Evolutionary conservation across 2,113 vertebrate species (phyloP).

Genomic region (Amphiprion ocellaris): DNA sequence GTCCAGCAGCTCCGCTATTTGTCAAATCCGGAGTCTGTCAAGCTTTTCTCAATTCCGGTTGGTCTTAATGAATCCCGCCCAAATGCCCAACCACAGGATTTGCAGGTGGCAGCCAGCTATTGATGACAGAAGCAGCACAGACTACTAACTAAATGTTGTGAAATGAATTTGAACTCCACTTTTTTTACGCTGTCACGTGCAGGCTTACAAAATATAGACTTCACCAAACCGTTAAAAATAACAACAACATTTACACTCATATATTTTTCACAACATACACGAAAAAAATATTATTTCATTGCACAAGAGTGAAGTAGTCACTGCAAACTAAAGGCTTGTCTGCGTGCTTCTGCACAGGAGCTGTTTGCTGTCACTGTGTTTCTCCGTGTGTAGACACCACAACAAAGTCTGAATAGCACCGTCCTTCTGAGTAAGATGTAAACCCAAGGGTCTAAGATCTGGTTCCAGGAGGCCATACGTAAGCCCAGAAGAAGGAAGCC

Average conservation of each 20-base stretch:
- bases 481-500: slow-evolving; percentile 82
- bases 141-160: slow-evolving; percentile 62
- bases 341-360: slow-evolving; percentile 33
- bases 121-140: slow-evolving; percentile 42
- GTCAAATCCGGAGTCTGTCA: slow-evolving; percentile 39
- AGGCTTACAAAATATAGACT: background rate
- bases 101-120: slow-evolving; percentile 38
- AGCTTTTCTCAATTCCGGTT: slow-evolving; percentile 38
- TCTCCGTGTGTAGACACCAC: slow-evolving; percentile 71
- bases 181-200: too few relatives aligned
- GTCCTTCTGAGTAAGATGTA: slow-evolving; percentile 90
- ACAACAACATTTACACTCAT: background rate
- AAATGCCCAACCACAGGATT: slow-evolving; percentile 8
- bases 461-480: slow-evolving; percentile 89
- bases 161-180: slow-evolving; percentile 34
- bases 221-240: background rate
- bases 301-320: background rate
- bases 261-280: background rate
- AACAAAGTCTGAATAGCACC: slow-evolving; percentile 83
- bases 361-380: slow-evolving; percentile 21
- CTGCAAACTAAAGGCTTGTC: slow-evolving; percentile 30
- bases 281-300: background rate
- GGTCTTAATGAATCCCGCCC: slow-evolving; percentile 38
- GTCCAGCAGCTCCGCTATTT: slow-evolving; percentile 46
- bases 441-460: slow-evolving; percentile 92